Conservation (phyloP, 2,113 vertebrate genomes). For the Notechis scutatus region DNA sequence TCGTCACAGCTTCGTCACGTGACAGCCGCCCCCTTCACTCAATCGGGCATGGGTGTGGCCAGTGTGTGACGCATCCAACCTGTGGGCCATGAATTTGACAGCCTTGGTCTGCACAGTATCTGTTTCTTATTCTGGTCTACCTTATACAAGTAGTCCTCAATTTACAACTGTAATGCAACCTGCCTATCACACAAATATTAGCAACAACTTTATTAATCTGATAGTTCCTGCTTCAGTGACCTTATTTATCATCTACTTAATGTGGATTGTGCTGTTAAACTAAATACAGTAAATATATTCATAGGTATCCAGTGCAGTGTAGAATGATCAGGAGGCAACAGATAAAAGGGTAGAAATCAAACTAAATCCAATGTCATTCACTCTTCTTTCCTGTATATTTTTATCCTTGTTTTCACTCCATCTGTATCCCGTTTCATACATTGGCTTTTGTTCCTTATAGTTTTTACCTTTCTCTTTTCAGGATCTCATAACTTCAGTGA, state of each 20-base stretch:
- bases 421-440: background rate
- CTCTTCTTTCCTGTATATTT: background rate
- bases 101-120: background rate
- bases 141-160: background rate
- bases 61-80: too few relatives aligned
- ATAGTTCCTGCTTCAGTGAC: background rate
- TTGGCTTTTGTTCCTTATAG: background rate
- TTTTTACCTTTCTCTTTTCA: background rate
- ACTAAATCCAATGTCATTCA: background rate
- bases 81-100: too few relatives aligned
- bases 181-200: background rate
- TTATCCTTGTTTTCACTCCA: background rate
- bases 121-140: background rate
- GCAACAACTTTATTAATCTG: background rate
- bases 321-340: background rate
- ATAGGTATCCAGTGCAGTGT: background rate
- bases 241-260: background rate
- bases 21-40: too few relatives aligned
- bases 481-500: background rate
- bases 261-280: background rate
- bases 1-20: too few relatives aligned
- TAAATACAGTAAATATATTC: background rate
- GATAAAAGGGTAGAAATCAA: background rate
- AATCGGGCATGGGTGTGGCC: too few relatives aligned
- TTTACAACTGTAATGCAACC: too few relatives aligned